Conservation (phyloP, 2,888 invertebrate genomes). For the Aromia moschata region DNA sequence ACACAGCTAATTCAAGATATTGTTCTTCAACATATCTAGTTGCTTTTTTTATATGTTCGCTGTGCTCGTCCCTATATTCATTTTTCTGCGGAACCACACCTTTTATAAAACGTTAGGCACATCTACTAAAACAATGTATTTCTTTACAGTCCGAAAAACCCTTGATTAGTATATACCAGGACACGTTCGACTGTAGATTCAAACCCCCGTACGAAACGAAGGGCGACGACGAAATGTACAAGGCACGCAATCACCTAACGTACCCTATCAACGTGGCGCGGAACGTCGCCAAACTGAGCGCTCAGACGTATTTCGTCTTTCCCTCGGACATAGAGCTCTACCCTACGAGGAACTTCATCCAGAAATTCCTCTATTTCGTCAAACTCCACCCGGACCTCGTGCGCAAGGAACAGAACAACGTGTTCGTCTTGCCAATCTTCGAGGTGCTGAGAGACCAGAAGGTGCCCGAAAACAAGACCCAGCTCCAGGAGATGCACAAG, state of each 20-base stretch:
- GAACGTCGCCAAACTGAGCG: conserved; percentile 51
- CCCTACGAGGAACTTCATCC: conserved; percentile 49
- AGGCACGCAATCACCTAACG: conserved; percentile 42
- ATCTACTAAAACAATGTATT: no score
- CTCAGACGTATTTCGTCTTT: conserved; percentile 53
- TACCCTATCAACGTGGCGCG: conserved; percentile 56
- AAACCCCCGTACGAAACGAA: conserved; percentile 75
- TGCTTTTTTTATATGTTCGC: no score
- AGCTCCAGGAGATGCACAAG: conserved; percentile 46
- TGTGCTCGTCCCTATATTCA: no score
- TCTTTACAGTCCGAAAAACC: no score
- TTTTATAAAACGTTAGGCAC: no score
- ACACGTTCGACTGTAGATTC: conserved; percentile 73
- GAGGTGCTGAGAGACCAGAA: conserved; percentile 43
- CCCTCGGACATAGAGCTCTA: conserved; percentile 56
- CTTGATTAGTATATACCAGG: conserved; percentile 42
- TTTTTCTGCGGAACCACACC: conserved; percentile 34
- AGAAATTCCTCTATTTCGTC: conserved; percentile 48
- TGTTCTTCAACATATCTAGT: no score
- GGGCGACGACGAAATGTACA: conserved; percentile 65
- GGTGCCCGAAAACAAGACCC: conserved; percentile 50
- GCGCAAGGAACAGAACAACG: conserved; percentile 36
- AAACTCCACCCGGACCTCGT: conserved; percentile 38
- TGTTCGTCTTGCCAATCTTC: conserved; percentile 53
- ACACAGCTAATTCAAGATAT: no score